Evolutionary conservation across 2,888 invertebrate species (phyloP).

Genomic region (Papilio elwesi): DNA sequence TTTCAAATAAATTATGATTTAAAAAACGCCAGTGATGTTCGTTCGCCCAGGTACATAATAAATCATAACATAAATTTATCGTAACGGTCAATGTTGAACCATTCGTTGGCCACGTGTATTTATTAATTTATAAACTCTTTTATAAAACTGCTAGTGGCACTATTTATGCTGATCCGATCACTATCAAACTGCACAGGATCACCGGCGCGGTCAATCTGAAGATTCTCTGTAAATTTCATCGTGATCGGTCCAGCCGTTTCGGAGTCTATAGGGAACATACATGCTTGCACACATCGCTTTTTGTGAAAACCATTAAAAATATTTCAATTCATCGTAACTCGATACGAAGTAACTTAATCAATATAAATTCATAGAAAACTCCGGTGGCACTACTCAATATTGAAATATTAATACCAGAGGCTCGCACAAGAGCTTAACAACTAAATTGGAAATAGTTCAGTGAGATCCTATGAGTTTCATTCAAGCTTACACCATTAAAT

Average conservation of each 20-base stretch:
- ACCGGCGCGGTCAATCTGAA: too few species aligned
- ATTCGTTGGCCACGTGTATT: not conserved
- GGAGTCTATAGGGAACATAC: too few species aligned
- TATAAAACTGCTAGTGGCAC: not conserved
- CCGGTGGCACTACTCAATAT: not conserved
- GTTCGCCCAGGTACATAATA: not conserved
- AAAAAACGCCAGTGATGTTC: not conserved
- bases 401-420: not conserved
- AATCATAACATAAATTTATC: not conserved
- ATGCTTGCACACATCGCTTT: too few species aligned
- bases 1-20: too few species aligned
- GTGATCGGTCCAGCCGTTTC: too few species aligned
- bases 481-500: not conserved
- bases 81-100: not conserved
- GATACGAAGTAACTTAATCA: not conserved
- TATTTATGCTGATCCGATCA: too few species aligned
- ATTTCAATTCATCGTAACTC: too few species aligned
- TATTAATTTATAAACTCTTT: constrained; percentile 3
- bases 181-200: too few species aligned
- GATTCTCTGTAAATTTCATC: too few species aligned
- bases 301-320: too few species aligned
- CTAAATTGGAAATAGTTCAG: not conserved
- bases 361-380: not conserved
- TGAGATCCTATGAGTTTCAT: not conserved
- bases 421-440: not conserved